Evolutionary conservation across 2,797 vertebrate species (phyloP), one percentile per base, ranked within the genome.

Genomic region (Cirrhinus molitorella): DNA sequence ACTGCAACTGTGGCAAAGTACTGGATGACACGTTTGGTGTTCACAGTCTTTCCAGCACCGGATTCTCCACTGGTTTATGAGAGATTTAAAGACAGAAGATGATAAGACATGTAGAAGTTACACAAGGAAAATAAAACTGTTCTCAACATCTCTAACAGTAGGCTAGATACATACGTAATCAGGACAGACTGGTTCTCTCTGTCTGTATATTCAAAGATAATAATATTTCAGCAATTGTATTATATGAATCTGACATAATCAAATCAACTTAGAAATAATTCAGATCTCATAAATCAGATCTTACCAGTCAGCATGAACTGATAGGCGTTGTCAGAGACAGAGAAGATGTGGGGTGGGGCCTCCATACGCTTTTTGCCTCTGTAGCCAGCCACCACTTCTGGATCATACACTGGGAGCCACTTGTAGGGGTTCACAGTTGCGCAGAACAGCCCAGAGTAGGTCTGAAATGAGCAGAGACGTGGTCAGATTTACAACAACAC

Each of bases 281-380:
- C 8, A 49, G 1, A 43, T 34, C 63, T 17, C 13, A 3, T 19
- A 23, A 21, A 23, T 76, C 0, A 55, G 25, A 1, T 85, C 89
- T 80, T 91, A 94, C 94, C 93, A 89, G 88, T 90, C 53, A 91
- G 88, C 94, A 95, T 95, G 87, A 75, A 86, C 91, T 97, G 96
- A 88, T 95, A 97, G 83, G 96, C 96, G 0, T 96, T 98, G 90
- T 97, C 96, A 12, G 96, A 97, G 92, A 97, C 96, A 79, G 96
- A 97, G 94, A 97, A 97, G 93, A 97, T 97, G 92, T 97, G 96
- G 65, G 67, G 67, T 45, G 67, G 67, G n/a, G 40, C 67, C 67
- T 70, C 67, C 67, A 70, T 70, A 45, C 67, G 67, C 37, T 70
- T 70, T 45, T 70, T 70, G 67, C 96, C 96, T 90, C 95, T 92